Evolutionary conservation across 2,797 vertebrate species (phyloP).

Genomic region (Passerculus sandwichensis): DNA sequence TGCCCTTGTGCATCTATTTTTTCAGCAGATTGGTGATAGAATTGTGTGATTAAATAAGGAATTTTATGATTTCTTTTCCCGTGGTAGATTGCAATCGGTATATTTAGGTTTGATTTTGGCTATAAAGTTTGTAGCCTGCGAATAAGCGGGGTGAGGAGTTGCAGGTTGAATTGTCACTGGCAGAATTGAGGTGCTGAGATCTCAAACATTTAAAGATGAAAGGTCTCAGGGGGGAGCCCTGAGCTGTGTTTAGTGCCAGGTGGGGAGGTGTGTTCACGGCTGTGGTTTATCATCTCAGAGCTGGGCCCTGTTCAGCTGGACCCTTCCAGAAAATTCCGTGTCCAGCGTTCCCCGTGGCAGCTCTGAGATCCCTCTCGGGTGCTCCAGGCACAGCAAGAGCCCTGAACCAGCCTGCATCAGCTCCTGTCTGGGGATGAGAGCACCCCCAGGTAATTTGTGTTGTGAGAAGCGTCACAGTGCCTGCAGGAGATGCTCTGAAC

Average conservation of each 20-base stretch:
- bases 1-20: not conserved
- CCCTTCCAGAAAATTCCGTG: not conserved
- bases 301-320: not conserved
- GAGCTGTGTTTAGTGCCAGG: not conserved
- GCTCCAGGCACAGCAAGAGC: not conserved
- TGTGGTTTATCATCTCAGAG: not conserved
- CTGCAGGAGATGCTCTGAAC: not conserved
- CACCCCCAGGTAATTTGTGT: not conserved
- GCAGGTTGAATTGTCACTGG: not conserved
- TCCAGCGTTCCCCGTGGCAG: rapidly evolving
- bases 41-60: not conserved
- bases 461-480: too few species aligned
- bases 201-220: not conserved
- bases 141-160: not conserved
- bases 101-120: not conserved
- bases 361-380: not conserved
- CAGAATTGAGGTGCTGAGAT: not conserved
- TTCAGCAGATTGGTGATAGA: not conserved
- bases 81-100: not conserved
- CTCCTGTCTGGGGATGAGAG: not conserved
- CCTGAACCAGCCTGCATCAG: too few species aligned
- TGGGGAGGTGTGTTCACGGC: not conserved
- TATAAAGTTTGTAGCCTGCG: not conserved
- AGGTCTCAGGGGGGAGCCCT: not conserved
- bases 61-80: not conserved